phyloP scores from a whole-genome alignment of 2,113 vertebrate species.

The Calonectris borealis region DNA sequence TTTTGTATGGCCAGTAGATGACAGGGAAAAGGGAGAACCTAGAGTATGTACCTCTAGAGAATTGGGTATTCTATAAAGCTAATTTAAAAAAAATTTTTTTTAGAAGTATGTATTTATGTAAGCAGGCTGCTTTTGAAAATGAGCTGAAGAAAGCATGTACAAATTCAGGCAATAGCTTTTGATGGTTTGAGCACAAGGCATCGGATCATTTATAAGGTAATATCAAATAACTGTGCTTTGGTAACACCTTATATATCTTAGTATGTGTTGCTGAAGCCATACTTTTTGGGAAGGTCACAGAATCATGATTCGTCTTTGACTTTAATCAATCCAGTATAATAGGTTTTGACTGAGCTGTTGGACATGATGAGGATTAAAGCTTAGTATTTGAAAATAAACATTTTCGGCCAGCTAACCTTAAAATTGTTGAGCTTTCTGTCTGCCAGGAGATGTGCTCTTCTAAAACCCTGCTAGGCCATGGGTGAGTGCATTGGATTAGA shows the following conservation, averaged over 20 bases:
- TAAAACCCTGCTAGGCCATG: accelerated
- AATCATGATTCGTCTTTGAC: not conserved
- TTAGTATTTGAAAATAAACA: not conserved
- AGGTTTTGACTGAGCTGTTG: not conserved
- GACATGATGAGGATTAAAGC: not conserved
- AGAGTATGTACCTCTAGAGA: not conserved
- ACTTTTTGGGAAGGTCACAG: not conserved
- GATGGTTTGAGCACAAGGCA: not conserved
- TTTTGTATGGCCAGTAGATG: not conserved
- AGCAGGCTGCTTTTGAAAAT: not conserved
- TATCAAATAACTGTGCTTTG: not conserved
- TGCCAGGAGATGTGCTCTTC: not conserved
- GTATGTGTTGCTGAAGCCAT: not conserved
- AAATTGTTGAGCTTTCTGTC: not conserved
- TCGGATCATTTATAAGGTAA: not conserved
- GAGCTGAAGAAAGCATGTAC: not conserved
- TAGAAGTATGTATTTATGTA: not conserved
- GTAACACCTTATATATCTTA: accelerated
- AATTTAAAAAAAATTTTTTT: no score
- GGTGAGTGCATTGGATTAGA: not conserved
- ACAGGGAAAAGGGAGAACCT: not conserved
- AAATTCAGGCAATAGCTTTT: not conserved
- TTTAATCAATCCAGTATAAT: not conserved
- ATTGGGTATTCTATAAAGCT: not conserved
- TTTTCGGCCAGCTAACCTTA: not conserved